Percentiles rank a stretch among this genome's conserved stretches.
These are phyloP conservation scores for Pseudolaguvia tuberculata DNA, from an alignment of 2,113 vertebrate species.

Conservation along the genomic window DNA sequence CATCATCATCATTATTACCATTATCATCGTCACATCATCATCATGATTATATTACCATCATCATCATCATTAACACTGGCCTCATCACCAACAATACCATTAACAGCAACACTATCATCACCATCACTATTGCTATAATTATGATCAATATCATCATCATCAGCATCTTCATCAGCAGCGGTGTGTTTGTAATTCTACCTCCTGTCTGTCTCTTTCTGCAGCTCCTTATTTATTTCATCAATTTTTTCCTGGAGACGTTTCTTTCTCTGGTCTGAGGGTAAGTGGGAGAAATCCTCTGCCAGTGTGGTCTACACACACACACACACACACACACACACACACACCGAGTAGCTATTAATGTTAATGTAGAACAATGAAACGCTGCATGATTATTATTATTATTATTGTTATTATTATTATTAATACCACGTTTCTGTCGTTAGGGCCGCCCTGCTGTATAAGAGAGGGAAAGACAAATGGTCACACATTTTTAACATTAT, in stretches of 20 bases:
- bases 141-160: neutral
- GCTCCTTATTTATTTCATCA: slow-evolving; percentile 80
- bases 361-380: neutral
- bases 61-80: too few relatives aligned
- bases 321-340: slow-evolving; percentile 28
- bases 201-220: slow-evolving; percentile 87
- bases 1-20: neutral
- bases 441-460: slow-evolving; percentile 44
- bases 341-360: slow-evolving; percentile 12
- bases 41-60: neutral
- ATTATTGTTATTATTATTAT: neutral
- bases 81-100: neutral
- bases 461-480: neutral
- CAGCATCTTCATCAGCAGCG: too few relatives aligned
- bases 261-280: slow-evolving; percentile 67
- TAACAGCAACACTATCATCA: neutral
- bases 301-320: slow-evolving; percentile 48
- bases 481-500: neutral
- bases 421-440: slow-evolving; percentile 59
- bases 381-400: neutral
- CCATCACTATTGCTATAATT: too few relatives aligned
- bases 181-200: slow-evolving; percentile 68
- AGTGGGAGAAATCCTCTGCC: slow-evolving; percentile 65
- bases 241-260: slow-evolving; percentile 66
- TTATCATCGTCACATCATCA: neutral